These are phyloP conservation scores for Xylota segnis DNA, from an alignment of 2,888 invertebrate species.

Conservation along the genomic window DNA sequence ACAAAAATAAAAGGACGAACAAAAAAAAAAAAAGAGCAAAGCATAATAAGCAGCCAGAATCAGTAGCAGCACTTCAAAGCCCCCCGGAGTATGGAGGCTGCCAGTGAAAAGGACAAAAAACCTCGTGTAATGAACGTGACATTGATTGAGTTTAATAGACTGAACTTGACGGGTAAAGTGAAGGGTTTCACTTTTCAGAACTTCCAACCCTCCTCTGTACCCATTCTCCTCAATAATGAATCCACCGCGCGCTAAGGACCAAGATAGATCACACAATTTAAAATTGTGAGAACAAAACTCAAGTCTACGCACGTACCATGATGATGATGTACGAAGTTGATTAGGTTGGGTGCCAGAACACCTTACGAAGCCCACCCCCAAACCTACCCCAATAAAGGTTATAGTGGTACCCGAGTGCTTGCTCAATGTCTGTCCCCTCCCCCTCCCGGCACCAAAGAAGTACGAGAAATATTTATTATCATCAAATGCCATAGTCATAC, in stretches of 20 bases:
- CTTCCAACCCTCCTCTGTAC: slow-evolving; percentile 26
- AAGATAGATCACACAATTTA: slow-evolving; percentile 76
- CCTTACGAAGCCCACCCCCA: slow-evolving; percentile 1
- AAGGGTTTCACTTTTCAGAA: slow-evolving; percentile 58
- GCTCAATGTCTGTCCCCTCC: background rate
- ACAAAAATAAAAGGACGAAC: slow-evolving; percentile 31
- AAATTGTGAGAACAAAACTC: slow-evolving; percentile 50
- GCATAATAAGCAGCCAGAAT: slow-evolving; percentile 21
- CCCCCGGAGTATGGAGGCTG: background rate
- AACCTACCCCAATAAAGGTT: slow-evolving; percentile 50
- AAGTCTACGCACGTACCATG: slow-evolving; percentile 61
- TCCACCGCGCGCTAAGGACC: slow-evolving; percentile 21
- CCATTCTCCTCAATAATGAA: slow-evolving; percentile 36
- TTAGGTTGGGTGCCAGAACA: slow-evolving; percentile 48
- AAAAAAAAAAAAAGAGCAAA: slow-evolving; percentile 17
- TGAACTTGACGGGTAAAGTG: slow-evolving; percentile 65
- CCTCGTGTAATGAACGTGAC: slow-evolving; percentile 68
- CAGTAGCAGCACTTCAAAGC: slow-evolving; percentile 38
- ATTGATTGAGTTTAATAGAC: slow-evolving; percentile 75
- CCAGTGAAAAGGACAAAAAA: slow-evolving; percentile 64
- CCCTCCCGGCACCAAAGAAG: slow-evolving; percentile 5
- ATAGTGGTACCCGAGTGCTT: slow-evolving; percentile 11
- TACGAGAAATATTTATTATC: slow-evolving; percentile 48
- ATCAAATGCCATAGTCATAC: slow-evolving; percentile 36
- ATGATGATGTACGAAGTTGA: slow-evolving; percentile 63